Percentiles rank a stretch among this genome's conserved stretches.
Evolutionary conservation across 2,888 invertebrate genomes (phyloP).

Genomic region (Gnatocerus cornutus): DNA sequence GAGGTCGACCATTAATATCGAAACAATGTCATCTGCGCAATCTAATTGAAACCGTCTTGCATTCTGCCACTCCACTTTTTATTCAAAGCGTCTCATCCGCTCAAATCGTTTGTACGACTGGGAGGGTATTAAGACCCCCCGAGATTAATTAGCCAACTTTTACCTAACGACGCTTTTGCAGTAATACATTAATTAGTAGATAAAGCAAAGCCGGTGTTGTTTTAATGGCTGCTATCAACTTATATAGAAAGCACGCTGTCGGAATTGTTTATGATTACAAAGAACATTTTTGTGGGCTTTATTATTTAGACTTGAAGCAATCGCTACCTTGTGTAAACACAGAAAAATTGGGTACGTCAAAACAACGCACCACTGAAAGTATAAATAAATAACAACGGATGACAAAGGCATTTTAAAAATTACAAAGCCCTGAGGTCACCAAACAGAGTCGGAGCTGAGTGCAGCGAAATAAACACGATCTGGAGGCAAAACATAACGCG

Average conservation of each 20-base stretch:
- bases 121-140: conserved; percentile 29
- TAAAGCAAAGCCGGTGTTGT: conserved; percentile 55
- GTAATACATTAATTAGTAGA: conserved; percentile 60
- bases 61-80: conserved; percentile 14
- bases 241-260: conserved; percentile 9
- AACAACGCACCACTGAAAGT: background rate
- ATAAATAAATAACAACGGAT: conserved; percentile 5
- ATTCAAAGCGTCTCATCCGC: conserved; percentile 13
- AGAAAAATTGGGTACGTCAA: conserved; percentile 5
- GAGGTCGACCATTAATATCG: conserved; percentile 48
- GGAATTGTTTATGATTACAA: conserved; percentile 6
- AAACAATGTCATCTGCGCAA: conserved; percentile 43
- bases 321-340: background rate
- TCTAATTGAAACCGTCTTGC: conserved; percentile 35
- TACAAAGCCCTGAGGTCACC: background rate
- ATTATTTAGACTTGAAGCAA: background rate
- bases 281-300: background rate
- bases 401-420: conserved; percentile 16
- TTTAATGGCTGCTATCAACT: conserved; percentile 42
- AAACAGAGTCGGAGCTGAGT: conserved; percentile 1
- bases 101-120: conserved; percentile 27
- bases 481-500: background rate
- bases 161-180: conserved; percentile 59
- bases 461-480: background rate
- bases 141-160: conserved; percentile 61